Conservation (phyloP, 2,113 vertebrate species). For the Isichthys henryi region DNA sequence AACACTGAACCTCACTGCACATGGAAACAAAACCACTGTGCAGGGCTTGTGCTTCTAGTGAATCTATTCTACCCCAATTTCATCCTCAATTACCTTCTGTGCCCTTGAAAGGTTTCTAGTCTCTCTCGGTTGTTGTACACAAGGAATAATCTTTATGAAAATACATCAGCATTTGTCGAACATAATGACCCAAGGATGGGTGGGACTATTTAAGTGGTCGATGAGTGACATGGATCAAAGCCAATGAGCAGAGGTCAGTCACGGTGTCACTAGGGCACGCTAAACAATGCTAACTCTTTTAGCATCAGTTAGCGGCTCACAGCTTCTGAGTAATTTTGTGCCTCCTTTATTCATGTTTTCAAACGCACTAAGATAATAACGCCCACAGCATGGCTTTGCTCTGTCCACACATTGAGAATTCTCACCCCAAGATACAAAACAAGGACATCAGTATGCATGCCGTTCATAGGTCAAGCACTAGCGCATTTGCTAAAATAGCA, state of each 20-base stretch:
- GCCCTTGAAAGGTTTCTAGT: conserved; percentile 9
- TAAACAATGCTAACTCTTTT: background rate
- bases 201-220: background rate
- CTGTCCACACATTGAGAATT: background rate
- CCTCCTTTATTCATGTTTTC: background rate
- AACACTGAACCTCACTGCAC: background rate
- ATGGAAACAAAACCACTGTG: background rate
- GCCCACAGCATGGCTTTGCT: background rate
- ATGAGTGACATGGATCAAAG: conserved; percentile 2
- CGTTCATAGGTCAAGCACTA: background rate
- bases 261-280: background rate
- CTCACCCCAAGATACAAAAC: background rate
- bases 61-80: background rate
- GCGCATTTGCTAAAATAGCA: background rate
- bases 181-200: conserved; percentile 15
- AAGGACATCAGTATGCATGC: background rate
- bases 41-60: background rate
- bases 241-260: background rate
- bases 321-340: background rate
- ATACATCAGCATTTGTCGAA: conserved; percentile 5
- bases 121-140: background rate
- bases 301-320: background rate
- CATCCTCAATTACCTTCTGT: conserved; percentile 7
- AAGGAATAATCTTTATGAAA: conserved; percentile 7
- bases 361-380: background rate